These are phyloP conservation scores for Phataginus tricuspis DNA, from an alignment of 2,797 vertebrate genomes.

Conservation along the genomic window DNA sequence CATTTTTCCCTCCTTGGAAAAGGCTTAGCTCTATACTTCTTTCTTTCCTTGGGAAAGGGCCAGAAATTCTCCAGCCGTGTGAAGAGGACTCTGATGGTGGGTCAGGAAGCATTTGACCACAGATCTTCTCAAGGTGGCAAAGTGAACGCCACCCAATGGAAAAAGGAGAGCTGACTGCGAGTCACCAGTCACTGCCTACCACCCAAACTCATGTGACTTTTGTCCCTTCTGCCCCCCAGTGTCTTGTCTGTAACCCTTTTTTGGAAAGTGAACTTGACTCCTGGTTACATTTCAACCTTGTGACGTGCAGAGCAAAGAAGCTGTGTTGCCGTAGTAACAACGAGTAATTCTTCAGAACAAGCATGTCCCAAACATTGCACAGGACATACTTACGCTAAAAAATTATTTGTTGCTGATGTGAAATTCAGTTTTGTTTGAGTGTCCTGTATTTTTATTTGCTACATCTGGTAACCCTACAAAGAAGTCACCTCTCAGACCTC, in stretches of 20 bases:
- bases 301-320: not conserved
- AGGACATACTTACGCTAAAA: not conserved
- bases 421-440: not conserved
- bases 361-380: not conserved
- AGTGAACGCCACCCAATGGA: not conserved
- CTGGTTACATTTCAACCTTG: not conserved
- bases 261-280: not conserved
- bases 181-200: not conserved
- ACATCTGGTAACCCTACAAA: not conserved
- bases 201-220: not conserved
- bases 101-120: not conserved
- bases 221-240: rapidly evolving
- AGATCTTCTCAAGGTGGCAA: not conserved
- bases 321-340: no score
- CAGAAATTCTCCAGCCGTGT: no score
- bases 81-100: not conserved
- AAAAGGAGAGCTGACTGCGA: not conserved
- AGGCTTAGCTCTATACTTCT: not conserved
- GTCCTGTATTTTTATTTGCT: not conserved
- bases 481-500: not conserved
- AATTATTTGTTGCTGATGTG: not conserved
- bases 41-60: not conserved
- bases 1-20: not conserved
- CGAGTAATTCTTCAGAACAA: not conserved
- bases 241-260: not conserved